A percentile compares a stretch with the other conserved stretches of the same genome.
Evolutionary conservation across 2,888 invertebrate genomes (phyloP).

Genomic region (Athalia rosae): DNA sequence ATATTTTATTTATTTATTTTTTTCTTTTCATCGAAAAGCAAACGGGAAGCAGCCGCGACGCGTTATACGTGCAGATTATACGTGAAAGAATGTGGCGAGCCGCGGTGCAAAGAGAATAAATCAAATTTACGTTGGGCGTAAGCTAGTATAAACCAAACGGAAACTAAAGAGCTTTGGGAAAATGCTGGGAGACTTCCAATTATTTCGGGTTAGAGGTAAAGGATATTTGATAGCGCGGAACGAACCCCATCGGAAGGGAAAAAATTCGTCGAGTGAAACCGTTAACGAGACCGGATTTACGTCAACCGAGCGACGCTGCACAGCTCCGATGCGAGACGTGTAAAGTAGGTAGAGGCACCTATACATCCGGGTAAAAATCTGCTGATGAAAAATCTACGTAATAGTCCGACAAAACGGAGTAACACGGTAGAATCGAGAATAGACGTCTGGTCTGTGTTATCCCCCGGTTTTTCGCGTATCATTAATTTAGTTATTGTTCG

Average conservation of each 20-base stretch:
- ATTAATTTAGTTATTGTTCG: conserved; percentile 1
- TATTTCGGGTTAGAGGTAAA: conserved; percentile 28
- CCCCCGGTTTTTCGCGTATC: not conserved
- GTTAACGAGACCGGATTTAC: not conserved
- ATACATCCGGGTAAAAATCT: not conserved
- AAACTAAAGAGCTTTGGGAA: conserved; percentile 31
- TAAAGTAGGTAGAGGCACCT: not conserved
- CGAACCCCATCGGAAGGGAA: not conserved
- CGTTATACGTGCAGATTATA: too few relatives aligned
- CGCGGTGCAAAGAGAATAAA: not conserved
- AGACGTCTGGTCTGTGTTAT: not conserved
- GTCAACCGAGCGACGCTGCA: not conserved
- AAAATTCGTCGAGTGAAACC: conserved; percentile 12
- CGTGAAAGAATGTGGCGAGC: too few relatives aligned
- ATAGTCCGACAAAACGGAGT: not conserved
- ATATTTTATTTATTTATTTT: too few relatives aligned
- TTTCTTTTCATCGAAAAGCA: too few relatives aligned
- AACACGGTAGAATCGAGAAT: not conserved
- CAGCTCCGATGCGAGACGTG: too few relatives aligned
- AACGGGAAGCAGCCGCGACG: too few relatives aligned
- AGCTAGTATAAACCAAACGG: conserved; percentile 20
- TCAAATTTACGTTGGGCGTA: conserved; percentile 28
- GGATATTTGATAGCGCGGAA: conserved; percentile 28
- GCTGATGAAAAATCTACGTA: too few relatives aligned
- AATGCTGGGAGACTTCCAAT: conserved; percentile 37